Evolutionary conservation across 2,113 vertebrate genomes (phyloP), one percentile per base, ranked within the genome.

Genomic region (Clinocottus analis): DNA sequence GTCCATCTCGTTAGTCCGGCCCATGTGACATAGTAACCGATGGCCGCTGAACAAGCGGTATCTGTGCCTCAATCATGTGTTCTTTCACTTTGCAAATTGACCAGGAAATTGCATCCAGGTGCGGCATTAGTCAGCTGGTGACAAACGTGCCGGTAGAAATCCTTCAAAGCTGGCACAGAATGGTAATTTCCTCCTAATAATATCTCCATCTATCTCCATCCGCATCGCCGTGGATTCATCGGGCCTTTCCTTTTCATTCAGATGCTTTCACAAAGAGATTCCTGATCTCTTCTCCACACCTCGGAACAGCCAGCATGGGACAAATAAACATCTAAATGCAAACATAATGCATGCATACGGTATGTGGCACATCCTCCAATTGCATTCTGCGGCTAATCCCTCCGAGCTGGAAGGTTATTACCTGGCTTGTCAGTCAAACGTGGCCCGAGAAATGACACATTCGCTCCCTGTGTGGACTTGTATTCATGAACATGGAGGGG

Each of bases 371-470:
- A 86, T 72, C 83, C 84, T 55, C 13, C 65, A 87, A 91, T 90
- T 80, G 41, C 77, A 90, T 89, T 87, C 83, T 82, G 72, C 72
- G 12, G 58, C 64, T 90, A 85, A 91, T 87, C 86, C 83, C 41
- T 58, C 67, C 68, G 1, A 61, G 71, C 49, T 2, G 37, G 73
- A 74, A 79, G 80, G 79, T 88, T 86, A 81, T 91, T 86, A 84
- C 79, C 58, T 35, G 2, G 75, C 77, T 59, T 88, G 90, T 64
- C 84, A 88, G 77, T 90, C 85, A 91, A 84, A 86, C 13, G 37
- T 61, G 64, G 66, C 39, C 25, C 72, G 55, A 72, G 43, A 88
- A 77, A 53, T 79, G 45, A 62, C 45, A 80, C 61, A 83, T 72
- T 59, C n/a, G 45, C 43, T 59, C 47, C 79, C n/a, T n/a, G n/a